phyloP scores from a whole-genome alignment of 2,113 vertebrate species.

The Ondatra zibethicus region DNA sequence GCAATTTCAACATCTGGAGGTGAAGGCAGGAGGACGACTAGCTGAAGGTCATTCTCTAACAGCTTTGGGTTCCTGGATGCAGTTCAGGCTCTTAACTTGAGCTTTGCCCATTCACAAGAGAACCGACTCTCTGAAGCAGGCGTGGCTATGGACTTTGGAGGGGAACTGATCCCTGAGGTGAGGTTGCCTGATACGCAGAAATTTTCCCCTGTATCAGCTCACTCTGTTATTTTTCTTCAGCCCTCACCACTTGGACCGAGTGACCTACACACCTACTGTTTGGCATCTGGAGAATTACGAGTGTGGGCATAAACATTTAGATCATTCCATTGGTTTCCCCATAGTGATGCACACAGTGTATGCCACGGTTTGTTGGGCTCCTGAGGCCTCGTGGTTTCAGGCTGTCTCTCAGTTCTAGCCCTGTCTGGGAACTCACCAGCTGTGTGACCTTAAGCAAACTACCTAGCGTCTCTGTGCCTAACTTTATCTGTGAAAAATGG shows the following conservation, averaged over 20 bases:
- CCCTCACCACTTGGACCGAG: background rate
- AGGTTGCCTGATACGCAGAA: background rate
- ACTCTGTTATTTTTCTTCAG: background rate
- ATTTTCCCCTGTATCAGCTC: background rate
- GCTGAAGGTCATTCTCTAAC: background rate
- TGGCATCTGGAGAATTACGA: background rate
- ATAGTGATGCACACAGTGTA: background rate
- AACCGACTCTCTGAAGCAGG: background rate
- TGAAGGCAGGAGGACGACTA: background rate
- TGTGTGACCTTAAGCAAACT: slow-evolving; percentile 2
- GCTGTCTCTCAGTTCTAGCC: background rate
- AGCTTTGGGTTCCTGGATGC: background rate
- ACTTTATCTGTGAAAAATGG: slow-evolving; percentile 13
- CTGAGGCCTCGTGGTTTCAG: background rate
- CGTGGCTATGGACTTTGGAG: background rate
- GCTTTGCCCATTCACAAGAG: background rate
- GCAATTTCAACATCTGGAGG: background rate
- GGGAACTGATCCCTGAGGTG: background rate
- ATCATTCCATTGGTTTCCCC: background rate
- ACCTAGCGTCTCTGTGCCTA: background rate
- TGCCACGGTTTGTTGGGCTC: background rate
- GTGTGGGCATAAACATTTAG: background rate
- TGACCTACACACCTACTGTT: background rate
- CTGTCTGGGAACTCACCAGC: background rate
- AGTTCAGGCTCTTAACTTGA: background rate